Evolutionary conservation across 2,888 invertebrate genomes (phyloP).

Genomic region (Hedya salicella): DNA sequence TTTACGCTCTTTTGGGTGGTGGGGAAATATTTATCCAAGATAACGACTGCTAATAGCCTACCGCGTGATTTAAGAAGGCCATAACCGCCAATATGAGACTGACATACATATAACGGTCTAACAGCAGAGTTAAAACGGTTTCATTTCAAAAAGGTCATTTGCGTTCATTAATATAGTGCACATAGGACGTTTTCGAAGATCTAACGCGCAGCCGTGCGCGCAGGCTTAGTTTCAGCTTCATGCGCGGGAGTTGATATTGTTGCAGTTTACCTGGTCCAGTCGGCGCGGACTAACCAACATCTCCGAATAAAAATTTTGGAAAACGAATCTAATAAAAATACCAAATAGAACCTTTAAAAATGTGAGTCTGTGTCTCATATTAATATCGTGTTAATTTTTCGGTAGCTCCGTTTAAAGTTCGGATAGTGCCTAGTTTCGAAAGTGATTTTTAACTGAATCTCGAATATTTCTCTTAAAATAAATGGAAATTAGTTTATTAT

Average conservation of each 20-base stretch:
- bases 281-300: conserved; percentile 45
- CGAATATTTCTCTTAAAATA: conserved; percentile 4
- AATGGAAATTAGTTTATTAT: conserved; percentile 20
- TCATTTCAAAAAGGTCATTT: neutral
- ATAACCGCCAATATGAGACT: neutral
- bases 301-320: neutral
- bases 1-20: neutral
- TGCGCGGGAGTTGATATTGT: conserved; percentile 42
- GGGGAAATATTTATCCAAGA: conserved; percentile 22
- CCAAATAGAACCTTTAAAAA: neutral
- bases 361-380: no score
- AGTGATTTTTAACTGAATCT: neutral
- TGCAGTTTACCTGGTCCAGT: conserved; percentile 57
- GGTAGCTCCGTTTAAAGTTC: no score
- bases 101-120: neutral
- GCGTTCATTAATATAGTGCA: neutral
- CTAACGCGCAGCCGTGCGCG: conserved; percentile 22
- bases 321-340: no score
- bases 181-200: neutral
- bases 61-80: conserved; percentile 2
- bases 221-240: conserved; percentile 48
- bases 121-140: neutral
- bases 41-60: conserved; percentile 27
- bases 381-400: no score
- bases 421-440: no score